These are phyloP conservation scores for Thereva unica DNA, from an alignment of 2,888 invertebrate genomes.

Conservation along the genomic window DNA sequence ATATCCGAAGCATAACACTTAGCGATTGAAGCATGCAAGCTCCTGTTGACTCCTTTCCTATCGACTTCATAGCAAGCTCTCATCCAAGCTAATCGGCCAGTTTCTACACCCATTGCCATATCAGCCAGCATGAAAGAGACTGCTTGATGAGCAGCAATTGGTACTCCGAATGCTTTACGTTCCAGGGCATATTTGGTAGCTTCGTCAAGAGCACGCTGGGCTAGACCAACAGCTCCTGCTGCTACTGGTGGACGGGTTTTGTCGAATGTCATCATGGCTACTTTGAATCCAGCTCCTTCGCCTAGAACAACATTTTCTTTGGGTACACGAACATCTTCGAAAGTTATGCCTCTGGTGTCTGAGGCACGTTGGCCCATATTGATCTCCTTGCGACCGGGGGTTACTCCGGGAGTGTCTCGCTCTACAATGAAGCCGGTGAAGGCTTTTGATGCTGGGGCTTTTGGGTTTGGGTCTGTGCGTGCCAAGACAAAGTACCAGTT, in stretches of 20 bases:
- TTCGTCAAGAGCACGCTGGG: constrained; percentile 83
- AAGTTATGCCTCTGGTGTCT: constrained; percentile 72
- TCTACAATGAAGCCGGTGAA: constrained; percentile 78
- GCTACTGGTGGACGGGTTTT: constrained; percentile 75
- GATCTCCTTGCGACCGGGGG: constrained; percentile 68
- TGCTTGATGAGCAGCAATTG: constrained; percentile 77
- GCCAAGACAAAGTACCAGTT: constrained; percentile 93
- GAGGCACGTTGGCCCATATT: constrained; percentile 78
- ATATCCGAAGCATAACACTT: constrained; percentile 85
- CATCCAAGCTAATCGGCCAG: constrained; percentile 79
- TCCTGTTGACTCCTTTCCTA: constrained; percentile 69
- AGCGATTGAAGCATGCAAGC: constrained; percentile 79
- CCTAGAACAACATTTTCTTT: constrained; percentile 69
- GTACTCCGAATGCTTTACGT: constrained; percentile 85
- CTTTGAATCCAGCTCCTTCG: constrained; percentile 74
- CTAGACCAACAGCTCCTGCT: constrained; percentile 81
- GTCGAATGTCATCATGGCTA: constrained; percentile 77
- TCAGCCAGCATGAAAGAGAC: constrained; percentile 90
- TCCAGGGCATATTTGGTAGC: constrained; percentile 85
- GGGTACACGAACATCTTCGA: constrained; percentile 75
- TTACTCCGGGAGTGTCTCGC: constrained; percentile 67
- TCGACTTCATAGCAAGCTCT: constrained; percentile 85
- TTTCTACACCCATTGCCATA: constrained; percentile 84
- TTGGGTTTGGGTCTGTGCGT: constrained; percentile 84
- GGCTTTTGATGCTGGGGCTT: constrained; percentile 80